Evolutionary conservation across 2,113 vertebrate genomes (phyloP).

Genomic region (Noturus placidus): DNA sequence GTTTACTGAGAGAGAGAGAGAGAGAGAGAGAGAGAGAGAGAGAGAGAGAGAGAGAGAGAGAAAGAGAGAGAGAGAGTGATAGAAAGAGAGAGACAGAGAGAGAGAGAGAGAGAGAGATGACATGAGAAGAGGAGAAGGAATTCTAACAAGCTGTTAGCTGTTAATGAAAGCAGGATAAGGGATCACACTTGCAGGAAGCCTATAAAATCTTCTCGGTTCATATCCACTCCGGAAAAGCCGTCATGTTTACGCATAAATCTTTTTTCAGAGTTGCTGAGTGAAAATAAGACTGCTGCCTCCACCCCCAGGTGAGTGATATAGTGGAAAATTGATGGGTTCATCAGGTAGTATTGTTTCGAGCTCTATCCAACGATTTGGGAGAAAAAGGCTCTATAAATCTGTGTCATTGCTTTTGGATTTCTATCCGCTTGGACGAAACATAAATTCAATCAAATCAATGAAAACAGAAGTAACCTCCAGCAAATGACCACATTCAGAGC

Average conservation of each 20-base stretch:
- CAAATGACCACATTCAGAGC: constrained; percentile 4
- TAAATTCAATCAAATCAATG: constrained; percentile 24
- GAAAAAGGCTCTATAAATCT: background rate
- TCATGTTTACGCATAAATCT: constrained; percentile 1
- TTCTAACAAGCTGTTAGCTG: constrained; percentile 12
- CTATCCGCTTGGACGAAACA: background rate
- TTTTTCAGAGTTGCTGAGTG: background rate
- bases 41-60: background rate
- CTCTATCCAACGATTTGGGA: background rate
- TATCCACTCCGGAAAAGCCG: constrained; percentile 7
- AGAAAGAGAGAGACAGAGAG: constrained; percentile 1
- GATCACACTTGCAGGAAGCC: constrained; percentile 35
- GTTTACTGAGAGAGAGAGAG: background rate
- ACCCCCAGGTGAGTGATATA: background rate
- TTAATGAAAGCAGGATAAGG: constrained; percentile 45
- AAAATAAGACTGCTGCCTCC: constrained; percentile 23
- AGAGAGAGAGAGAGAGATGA: background rate
- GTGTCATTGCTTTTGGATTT: constrained; percentile 1
- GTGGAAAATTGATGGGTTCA: background rate
- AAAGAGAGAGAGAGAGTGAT: background rate
- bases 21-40: background rate
- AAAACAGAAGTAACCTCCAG: background rate
- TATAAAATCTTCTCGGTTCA: constrained; percentile 16
- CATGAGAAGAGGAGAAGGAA: constrained; percentile 11
- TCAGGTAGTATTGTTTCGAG: background rate